Percentiles rank a stretch among this genome's conserved stretches.
phyloP scores from a whole-genome alignment of 2,113 vertebrate species.

The Suncus etruscus region DNA sequence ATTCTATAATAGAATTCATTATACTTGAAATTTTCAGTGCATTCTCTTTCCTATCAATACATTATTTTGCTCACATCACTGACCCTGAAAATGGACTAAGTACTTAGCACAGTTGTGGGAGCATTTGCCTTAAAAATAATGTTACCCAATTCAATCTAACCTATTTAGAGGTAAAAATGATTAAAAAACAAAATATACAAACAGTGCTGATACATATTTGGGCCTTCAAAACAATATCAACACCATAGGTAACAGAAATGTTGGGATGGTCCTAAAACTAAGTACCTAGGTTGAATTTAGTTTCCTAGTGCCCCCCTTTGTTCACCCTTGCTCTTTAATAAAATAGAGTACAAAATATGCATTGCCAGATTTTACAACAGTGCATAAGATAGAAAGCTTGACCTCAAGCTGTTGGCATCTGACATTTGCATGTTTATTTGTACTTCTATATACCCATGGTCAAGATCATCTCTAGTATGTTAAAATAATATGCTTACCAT shows the following conservation, averaged over 20 bases:
- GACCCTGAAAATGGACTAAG: slow-evolving; percentile 57
- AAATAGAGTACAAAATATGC: neutral
- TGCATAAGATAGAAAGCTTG: neutral
- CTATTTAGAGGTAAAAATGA: neutral
- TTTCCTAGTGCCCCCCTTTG: neutral
- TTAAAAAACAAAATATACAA: neutral
- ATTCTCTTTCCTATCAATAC: slow-evolving; percentile 17
- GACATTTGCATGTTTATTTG: neutral
- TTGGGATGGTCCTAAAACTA: neutral
- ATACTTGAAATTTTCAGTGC: slow-evolving; percentile 10
- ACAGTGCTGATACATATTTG: neutral
- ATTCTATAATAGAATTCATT: slow-evolving; percentile 33
- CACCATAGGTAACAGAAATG: neutral
- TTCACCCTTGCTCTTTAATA: slow-evolving; percentile 25
- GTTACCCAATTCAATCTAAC: slow-evolving; percentile 32
- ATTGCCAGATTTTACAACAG: neutral
- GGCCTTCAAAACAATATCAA: neutral
- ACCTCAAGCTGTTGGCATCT: neutral
- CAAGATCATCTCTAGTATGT: neutral
- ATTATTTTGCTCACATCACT: slow-evolving; percentile 50
- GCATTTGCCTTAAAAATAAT: slow-evolving; percentile 26
- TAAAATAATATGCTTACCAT: neutral
- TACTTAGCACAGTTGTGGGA: neutral
- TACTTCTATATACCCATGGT: neutral
- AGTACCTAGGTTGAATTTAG: neutral